A percentile compares a stretch with the other conserved stretches of the same genome.
Conservation (phyloP, 1,140 invertebrate genomes). For the Scaptodrosophila lebanonensis region DNA sequence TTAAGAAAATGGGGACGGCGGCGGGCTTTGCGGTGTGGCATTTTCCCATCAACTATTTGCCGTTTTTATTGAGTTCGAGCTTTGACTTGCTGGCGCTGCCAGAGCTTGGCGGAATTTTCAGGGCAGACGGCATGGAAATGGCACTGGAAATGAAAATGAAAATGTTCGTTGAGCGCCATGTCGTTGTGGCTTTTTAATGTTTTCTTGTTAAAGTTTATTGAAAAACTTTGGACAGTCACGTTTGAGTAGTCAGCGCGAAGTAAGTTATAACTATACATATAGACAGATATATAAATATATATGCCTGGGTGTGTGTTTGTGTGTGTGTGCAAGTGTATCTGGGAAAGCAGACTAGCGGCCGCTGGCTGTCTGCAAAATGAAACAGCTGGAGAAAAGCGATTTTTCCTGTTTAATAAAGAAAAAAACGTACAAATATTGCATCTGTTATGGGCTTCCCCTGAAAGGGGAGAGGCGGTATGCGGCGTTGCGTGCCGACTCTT, state of each 20-base stretch:
- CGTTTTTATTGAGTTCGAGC: constrained; percentile 62
- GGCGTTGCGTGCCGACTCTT: not conserved
- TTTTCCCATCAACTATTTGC: constrained; percentile 71
- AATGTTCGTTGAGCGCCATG: constrained; percentile 13
- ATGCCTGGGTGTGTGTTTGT: constrained; percentile 12
- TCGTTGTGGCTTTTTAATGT: constrained; percentile 72
- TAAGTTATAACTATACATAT: constrained; percentile 47
- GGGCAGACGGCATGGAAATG: constrained; percentile 24
- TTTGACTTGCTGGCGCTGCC: constrained; percentile 51
- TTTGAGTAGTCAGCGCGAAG: constrained; percentile 68
- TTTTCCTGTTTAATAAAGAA: constrained; percentile 52
- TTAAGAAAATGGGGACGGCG: constrained; percentile 11
- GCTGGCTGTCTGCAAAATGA: constrained; percentile 39
- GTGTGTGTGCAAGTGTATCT: constrained; percentile 17
- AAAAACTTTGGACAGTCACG: constrained; percentile 74
- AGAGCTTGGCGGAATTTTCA: too few species aligned
- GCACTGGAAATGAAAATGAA: constrained; percentile 52
- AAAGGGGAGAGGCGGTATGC: not conserved
- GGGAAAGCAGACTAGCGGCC: too few species aligned
- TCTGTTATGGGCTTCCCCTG: constrained; percentile 34
- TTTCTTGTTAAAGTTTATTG: constrained; percentile 75
- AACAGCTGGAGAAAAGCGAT: constrained; percentile 68
- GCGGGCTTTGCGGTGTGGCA: constrained; percentile 5
- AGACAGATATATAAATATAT: constrained; percentile 16
- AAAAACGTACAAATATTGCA: constrained; percentile 55